Evolutionary conservation across 2,113 vertebrate genomes (phyloP).

Genomic region (Dryoscopus gambensis): DNA sequence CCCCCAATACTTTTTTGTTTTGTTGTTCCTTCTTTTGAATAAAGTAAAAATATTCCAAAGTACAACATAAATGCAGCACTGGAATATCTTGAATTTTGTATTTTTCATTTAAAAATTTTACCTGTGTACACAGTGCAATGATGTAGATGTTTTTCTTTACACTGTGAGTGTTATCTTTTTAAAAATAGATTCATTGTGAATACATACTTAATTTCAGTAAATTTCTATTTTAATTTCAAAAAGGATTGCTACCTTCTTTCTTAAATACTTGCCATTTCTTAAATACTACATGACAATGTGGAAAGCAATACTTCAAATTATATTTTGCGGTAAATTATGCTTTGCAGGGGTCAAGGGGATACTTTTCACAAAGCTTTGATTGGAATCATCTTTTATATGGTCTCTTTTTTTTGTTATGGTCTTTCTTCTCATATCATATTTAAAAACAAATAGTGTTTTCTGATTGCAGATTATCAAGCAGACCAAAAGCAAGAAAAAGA

Average conservation of each 20-base stretch:
- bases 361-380: slow-evolving; percentile 19
- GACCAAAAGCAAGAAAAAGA: background rate
- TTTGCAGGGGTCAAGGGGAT: background rate
- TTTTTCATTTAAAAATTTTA: background rate
- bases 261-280: background rate
- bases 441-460: background rate
- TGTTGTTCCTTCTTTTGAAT: background rate
- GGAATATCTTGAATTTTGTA: background rate
- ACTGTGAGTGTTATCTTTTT: background rate
- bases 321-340: background rate
- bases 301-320: slow-evolving; percentile 56
- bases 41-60: background rate
- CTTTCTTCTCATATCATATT: background rate
- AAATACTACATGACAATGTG: slow-evolving; percentile 19
- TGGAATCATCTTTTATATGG: slow-evolving; percentile 6
- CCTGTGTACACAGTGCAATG: background rate
- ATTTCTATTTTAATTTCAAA: slow-evolving; percentile 39
- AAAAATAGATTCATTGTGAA: background rate
- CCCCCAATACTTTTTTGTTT: background rate
- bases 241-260: background rate
- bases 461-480: background rate
- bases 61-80: background rate
- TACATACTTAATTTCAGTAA: slow-evolving; percentile 9
- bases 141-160: slow-evolving; percentile 43
- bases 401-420: background rate